Evolutionary conservation across 2,113 vertebrate genomes (phyloP).

Genomic region (Phyllostomus discolor): DNA sequence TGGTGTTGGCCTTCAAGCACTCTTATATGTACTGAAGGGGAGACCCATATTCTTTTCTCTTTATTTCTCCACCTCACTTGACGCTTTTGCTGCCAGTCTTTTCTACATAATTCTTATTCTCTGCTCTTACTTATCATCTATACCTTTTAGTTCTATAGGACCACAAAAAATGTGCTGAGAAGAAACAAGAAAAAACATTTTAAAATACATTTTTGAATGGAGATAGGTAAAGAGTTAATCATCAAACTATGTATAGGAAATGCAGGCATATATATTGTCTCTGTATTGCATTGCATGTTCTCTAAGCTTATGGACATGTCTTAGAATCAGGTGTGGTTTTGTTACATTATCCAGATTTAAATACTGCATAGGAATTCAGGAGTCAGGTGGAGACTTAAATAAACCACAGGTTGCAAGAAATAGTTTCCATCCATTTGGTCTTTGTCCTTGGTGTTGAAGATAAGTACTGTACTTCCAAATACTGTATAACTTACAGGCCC

Average conservation of each 20-base stretch:
- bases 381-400: conserved; percentile 25
- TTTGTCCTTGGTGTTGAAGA: conserved; percentile 38
- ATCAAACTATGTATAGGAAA: not conserved
- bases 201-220: not conserved
- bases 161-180: not conserved
- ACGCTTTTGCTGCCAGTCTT: not conserved
- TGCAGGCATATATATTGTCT: not conserved
- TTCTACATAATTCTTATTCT: not conserved
- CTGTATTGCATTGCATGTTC: not conserved
- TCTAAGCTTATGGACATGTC: not conserved
- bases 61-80: not conserved
- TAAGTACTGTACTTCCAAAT: not conserved
- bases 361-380: conserved; percentile 1
- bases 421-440: conserved; percentile 47
- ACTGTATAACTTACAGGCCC: conserved; percentile 8
- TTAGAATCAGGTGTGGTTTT: conserved; percentile 12
- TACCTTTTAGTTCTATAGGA: not conserved
- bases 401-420: conserved; percentile 25
- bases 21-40: not conserved
- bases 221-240: not conserved
- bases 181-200: not conserved
- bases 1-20: not conserved
- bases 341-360: conserved; percentile 10
- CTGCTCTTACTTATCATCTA: not conserved
- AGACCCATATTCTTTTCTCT: not conserved